Evolutionary conservation across 2,113 vertebrate species (phyloP), one percentile per base, ranked within the genome.

Genomic region (Pycnonotus jocosus): DNA sequence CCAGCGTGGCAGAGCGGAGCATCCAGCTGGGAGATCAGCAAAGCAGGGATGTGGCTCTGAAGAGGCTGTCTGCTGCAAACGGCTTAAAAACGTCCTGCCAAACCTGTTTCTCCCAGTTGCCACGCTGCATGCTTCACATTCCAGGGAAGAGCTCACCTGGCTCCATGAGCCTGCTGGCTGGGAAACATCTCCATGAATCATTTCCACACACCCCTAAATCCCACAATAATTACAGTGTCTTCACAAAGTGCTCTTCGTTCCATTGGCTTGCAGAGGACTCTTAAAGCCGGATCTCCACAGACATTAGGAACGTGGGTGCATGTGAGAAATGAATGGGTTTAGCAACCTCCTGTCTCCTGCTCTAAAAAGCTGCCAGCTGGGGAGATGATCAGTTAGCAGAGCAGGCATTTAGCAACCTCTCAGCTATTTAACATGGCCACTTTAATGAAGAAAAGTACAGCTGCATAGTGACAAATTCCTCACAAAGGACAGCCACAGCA

Each of bases 131-230:
- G 86, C 88, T 90, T 95, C 56, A 7, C 96, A 96, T 96, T 96
- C 96, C 96, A 74, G 54, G 82, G 90, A 95, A 96, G 82, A 96
- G 92, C 92, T 97, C 95, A 92, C 93, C 95, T 95, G 92, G 93
- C 82, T 93, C 82, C 68, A 7, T 4, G 79, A 95, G 93, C 66
- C 74, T 93, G 92, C 93, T 93, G 93, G 90, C 95, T 97, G 93
- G 90, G 92, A 96, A 96, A 88, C 9, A 1, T 66, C 82, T 81
- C 88, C 31, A 1, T 94, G 72, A 84, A 12, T 90, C 68, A 92
- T 88, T 80, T 82, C 90, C 85, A 90, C 87, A 80, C 91, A 85
- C 85, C 84, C 71, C 79, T 65, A 33, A 74, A 69, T 84, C 89
- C 91, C 88, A 68, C 14, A 5, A 22, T 95, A 92, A 96, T 94